A percentile compares a stretch with the other conserved stretches of the same genome.
phyloP scores from a whole-genome alignment of 2,113 vertebrate species.

The Charina bottae region DNA sequence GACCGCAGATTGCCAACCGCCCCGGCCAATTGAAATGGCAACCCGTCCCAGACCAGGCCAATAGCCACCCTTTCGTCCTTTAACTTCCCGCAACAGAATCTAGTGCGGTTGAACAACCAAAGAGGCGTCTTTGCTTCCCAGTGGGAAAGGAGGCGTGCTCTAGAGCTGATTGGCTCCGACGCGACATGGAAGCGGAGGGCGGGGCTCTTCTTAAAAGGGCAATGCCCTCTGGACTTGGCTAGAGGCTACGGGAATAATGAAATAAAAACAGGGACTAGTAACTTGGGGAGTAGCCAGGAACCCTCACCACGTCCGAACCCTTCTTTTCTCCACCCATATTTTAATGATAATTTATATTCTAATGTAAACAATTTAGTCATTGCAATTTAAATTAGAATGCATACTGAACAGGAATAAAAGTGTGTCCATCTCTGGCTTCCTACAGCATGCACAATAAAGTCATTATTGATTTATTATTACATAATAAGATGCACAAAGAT shows the following conservation, averaged over 20 bases:
- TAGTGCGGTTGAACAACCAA: slow-evolving; percentile 50
- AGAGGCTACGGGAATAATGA: background rate
- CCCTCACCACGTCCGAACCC: background rate
- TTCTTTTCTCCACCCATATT: background rate
- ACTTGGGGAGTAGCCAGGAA: background rate
- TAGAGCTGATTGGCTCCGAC: slow-evolving; percentile 47
- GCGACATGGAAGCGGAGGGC: background rate
- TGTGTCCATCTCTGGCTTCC: background rate
- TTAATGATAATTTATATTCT: background rate
- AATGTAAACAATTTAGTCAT: background rate
- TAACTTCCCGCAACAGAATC: background rate
- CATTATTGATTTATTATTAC: background rate
- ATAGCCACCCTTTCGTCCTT: background rate
- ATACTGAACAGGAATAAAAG: background rate
- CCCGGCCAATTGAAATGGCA: background rate
- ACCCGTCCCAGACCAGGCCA: background rate
- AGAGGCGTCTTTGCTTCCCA: background rate
- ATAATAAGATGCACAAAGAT: background rate
- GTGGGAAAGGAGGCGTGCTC: background rate
- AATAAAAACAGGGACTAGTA: background rate
- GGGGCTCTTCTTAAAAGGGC: slow-evolving; percentile 53
- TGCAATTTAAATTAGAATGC: background rate
- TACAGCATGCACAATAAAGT: background rate
- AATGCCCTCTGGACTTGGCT: accelerated
- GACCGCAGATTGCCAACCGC: accelerated